These are phyloP conservation scores for Amphipyra berbera DNA, from an alignment of 2,888 invertebrate species.

Conservation along the genomic window DNA sequence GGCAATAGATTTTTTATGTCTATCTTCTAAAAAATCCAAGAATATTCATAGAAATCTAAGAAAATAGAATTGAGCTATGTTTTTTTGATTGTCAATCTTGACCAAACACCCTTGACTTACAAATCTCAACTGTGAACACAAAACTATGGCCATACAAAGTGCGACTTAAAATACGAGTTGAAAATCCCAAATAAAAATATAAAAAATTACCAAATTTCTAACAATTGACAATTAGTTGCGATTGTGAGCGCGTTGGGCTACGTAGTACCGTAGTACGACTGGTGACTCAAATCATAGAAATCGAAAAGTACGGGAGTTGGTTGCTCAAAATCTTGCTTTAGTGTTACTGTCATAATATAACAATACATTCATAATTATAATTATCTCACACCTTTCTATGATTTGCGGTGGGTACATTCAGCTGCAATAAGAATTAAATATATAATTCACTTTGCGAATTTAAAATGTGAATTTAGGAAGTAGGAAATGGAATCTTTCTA, in stretches of 20 bases:
- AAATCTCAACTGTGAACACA: conserved; percentile 5
- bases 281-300: conserved; percentile 17
- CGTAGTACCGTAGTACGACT: background rate
- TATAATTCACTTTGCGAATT: too few relatives aligned
- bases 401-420: conserved; percentile 1
- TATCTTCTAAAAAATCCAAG: conserved; percentile 1
- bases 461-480: too few relatives aligned
- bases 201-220: background rate
- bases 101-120: conserved; percentile 16
- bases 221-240: conserved; percentile 21
- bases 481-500: too few relatives aligned
- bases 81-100: background rate
- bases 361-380: too few relatives aligned
- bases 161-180: conserved; percentile 28
- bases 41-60: conserved; percentile 7
- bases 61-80: background rate
- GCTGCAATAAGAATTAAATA: too few relatives aligned
- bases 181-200: conserved; percentile 5
- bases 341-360: too few relatives aligned
- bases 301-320: too few relatives aligned
- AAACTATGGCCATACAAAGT: conserved; percentile 6
- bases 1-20: too few relatives aligned
- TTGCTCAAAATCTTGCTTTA: too few relatives aligned
- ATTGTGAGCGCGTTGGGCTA: conserved; percentile 19
- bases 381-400: conserved; percentile 6